phyloP scores from a whole-genome alignment of 2,113 vertebrate genomes.

The Raja brachyura region DNA sequence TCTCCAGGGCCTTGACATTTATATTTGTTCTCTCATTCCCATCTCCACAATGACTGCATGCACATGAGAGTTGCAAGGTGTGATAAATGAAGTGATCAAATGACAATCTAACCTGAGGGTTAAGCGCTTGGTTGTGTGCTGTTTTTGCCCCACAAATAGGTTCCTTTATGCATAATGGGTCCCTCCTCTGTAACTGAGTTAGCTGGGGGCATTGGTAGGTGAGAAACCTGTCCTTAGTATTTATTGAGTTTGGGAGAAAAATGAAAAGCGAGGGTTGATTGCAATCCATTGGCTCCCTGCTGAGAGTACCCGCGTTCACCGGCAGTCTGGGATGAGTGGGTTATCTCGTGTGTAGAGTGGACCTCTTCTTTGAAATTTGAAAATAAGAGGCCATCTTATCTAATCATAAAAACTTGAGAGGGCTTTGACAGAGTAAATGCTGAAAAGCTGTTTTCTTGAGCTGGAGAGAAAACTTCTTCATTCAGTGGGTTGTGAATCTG shows the following conservation, averaged over 20 bases:
- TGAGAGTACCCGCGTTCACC: background rate
- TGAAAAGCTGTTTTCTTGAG: background rate
- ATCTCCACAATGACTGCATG: background rate
- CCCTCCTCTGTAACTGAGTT: background rate
- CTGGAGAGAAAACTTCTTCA: background rate
- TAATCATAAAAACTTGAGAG: background rate
- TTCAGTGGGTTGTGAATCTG: background rate
- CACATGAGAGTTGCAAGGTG: background rate
- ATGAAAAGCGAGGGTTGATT: background rate
- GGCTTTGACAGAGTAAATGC: background rate
- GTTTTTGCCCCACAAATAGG: background rate
- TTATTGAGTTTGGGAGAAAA: background rate
- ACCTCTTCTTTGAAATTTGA: background rate
- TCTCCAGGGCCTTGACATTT: background rate
- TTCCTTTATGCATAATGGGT: background rate
- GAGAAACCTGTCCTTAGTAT: background rate
- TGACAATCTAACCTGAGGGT: background rate
- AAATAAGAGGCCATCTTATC: background rate
- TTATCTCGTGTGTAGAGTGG: too few relatives aligned
- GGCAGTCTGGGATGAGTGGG: background rate
- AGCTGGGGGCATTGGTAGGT: background rate
- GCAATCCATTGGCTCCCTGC: background rate
- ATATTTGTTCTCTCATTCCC: background rate
- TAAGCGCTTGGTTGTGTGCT: background rate
- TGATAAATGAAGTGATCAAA: background rate